A percentile compares a stretch with the other conserved stretches of the same genome.
phyloP scores from a whole-genome alignment of 2,113 vertebrate species.

The Andinoacara biseriatus region DNA sequence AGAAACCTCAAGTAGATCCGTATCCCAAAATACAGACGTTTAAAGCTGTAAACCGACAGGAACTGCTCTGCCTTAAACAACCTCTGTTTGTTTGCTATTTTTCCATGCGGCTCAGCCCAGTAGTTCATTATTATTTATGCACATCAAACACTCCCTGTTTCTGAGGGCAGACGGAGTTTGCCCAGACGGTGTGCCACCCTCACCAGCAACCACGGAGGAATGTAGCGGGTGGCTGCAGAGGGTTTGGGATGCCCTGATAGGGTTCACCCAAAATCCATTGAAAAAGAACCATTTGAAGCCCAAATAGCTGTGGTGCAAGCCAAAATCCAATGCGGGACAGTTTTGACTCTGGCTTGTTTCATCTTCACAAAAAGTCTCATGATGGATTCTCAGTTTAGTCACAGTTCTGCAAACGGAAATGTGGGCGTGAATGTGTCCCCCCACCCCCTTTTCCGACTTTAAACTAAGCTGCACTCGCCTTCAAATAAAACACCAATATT shows the following conservation, averaged over 20 bases:
- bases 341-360: conserved; percentile 56
- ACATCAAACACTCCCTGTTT: conserved; percentile 76
- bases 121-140: conserved; percentile 75
- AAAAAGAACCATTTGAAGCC: conserved; percentile 50
- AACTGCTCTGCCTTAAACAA: conserved; percentile 77
- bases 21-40: conserved; percentile 65
- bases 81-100: conserved; percentile 78
- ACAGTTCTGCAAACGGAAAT: conserved; percentile 37
- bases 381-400: conserved; percentile 45
- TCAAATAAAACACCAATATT: conserved; percentile 21
- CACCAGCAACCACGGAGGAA: conserved; percentile 63
- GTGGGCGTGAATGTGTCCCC: neutral
- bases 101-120: conserved; percentile 58
- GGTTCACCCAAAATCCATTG: conserved; percentile 66
- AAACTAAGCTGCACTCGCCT: neutral
- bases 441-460: neutral
- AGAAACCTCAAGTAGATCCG: conserved; percentile 57
- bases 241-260: conserved; percentile 48
- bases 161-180: conserved; percentile 56
- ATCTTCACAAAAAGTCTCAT: conserved; percentile 42
- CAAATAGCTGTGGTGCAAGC: conserved; percentile 75
- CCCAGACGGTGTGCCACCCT: conserved; percentile 67
- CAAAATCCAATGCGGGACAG: conserved; percentile 34
- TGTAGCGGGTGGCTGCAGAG: conserved; percentile 56
- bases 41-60: conserved; percentile 60